Base-by-base conservation (phyloP, 2,888 invertebrate genomes). In the Zootermopsis nevadensis region DNA sequence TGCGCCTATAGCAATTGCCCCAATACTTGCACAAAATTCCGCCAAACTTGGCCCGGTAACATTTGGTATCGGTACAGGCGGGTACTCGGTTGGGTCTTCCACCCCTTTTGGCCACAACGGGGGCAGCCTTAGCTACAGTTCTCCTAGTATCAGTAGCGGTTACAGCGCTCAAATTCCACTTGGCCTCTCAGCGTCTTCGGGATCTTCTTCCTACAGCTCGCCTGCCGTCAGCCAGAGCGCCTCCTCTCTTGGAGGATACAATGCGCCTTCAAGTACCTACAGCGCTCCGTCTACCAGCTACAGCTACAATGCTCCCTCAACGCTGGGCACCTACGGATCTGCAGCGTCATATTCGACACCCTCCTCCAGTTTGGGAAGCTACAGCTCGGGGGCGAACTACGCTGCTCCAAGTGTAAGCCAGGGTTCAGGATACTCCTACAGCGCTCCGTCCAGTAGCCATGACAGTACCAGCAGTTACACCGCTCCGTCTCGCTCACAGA, bases 1-100 rank as follows among this genome's bases (percentile, higher is more conserved):
- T 24, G 80, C 72, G 7, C 60, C 79, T 15, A 67, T 67, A n/a
- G n/a, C 27, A 19, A 12, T 66, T 6, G 79, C 79, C 35, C 35
- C 66, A n/a, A 8, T 35, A n/a, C 8, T 27, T 2, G 31, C 55
- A 8, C 38, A 15, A 1, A 27, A 66, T 38, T 22, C 69, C 6
- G 69, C 77, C 42, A 84, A 83, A 60, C 83, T 84, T 10, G 84
- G 84, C 6, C 84, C 84, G 4, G 84, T 84, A 55, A 84, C 84
- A 6, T 84, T 84, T 53, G 84, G 84, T 27, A 53, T 81, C 10
- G 79, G 79, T 27, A 79, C 60, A 10, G 60, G 79, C 1, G 22
- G 31, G 6, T 0, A 30, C 27, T 48, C 53, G 1, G 8, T 31
- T 24, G 53, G 77, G 1, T 35, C 74, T 38, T 74, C 74, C 7